A percentile compares a stretch with the other conserved stretches of the same genome.
phyloP scores from a whole-genome alignment of 2,113 vertebrate species.

The Syrmaticus mikado region DNA sequence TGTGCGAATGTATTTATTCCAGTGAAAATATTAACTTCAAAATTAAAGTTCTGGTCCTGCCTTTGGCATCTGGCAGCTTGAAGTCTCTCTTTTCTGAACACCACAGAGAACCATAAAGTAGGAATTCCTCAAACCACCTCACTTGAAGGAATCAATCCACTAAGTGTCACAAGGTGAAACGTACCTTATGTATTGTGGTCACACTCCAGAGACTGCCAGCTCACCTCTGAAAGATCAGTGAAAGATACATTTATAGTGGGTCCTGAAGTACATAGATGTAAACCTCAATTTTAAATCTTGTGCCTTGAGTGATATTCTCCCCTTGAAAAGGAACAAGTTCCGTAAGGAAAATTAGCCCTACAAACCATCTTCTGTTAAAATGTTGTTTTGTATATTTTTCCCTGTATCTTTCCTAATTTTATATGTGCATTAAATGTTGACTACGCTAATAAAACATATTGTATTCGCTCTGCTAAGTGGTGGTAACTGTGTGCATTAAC shows the following conservation, averaged over 20 bases:
- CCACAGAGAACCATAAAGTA: neutral
- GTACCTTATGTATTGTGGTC: slow-evolving; percentile 10
- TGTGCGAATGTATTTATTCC: neutral
- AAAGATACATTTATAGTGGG: neutral
- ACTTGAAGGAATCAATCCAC: slow-evolving; percentile 48
- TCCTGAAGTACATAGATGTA: neutral
- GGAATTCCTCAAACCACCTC: slow-evolving; percentile 32
- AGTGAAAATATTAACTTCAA: neutral
- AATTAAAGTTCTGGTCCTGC: neutral
- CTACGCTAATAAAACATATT: neutral
- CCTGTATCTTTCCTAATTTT: neutral
- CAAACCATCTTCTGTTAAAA: neutral
- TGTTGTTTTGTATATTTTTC: neutral
- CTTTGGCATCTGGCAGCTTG: neutral
- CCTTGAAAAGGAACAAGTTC: neutral
- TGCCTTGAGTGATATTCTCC: neutral
- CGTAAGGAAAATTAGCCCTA: neutral
- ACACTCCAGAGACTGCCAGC: slow-evolving; percentile 31
- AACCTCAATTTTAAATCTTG: neutral
- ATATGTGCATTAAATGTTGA: neutral
- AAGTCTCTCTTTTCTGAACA: slow-evolving; percentile 35
- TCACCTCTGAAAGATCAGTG: slow-evolving; percentile 21
- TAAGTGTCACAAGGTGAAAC: slow-evolving; percentile 51
- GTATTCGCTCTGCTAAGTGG: neutral
- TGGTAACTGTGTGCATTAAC: neutral